Conservation (phyloP, 2,797 vertebrate genomes). For the Catostomus latipinnis region DNA sequence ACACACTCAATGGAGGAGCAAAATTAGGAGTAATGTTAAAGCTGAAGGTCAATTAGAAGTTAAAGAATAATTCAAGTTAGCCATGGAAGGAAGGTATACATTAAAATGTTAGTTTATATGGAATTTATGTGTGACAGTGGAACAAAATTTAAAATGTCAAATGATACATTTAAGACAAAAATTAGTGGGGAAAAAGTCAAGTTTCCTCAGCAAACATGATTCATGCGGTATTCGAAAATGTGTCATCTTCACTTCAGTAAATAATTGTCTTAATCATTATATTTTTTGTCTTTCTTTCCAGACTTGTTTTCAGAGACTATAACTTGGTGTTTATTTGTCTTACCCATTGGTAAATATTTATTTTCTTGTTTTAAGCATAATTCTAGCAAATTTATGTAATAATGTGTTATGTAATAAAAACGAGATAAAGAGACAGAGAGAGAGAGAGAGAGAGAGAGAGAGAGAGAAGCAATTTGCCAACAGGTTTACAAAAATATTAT, state of each 20-base stretch:
- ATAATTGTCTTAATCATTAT: not conserved
- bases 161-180: conserved; percentile 2
- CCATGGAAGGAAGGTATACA: not conserved
- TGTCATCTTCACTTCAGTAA: not conserved
- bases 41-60: not conserved
- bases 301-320: not conserved
- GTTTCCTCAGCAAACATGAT: not conserved
- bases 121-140: not conserved
- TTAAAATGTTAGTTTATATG: conserved; percentile 29
- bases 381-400: too few relatives aligned
- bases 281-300: not conserved
- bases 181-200: not conserved
- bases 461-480: too few relatives aligned
- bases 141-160: not conserved
- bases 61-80: conserved; percentile 12
- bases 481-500: too few relatives aligned
- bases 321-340: too few relatives aligned
- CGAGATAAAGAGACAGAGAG: too few relatives aligned
- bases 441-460: too few relatives aligned
- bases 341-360: too few relatives aligned
- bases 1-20: not conserved
- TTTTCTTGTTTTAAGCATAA: too few relatives aligned
- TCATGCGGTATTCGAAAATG: conserved; percentile 25
- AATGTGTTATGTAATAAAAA: too few relatives aligned
- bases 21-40: conserved; percentile 43